These are phyloP conservation scores for Drosophila sproati DNA, from an alignment of 1,140 invertebrate genomes.

Conservation along the genomic window DNA sequence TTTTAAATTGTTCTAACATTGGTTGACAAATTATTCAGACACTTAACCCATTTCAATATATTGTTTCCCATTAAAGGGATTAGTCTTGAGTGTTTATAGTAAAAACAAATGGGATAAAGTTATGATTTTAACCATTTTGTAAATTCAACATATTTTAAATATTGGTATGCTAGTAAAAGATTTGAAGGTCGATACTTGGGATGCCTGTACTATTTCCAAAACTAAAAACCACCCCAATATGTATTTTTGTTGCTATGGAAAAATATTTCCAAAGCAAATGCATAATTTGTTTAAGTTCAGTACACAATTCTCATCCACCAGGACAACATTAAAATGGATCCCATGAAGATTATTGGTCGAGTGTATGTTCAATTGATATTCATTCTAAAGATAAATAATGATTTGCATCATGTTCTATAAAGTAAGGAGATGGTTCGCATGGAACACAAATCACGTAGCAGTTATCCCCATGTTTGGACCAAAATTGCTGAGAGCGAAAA, in stretches of 20 bases:
- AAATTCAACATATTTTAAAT: no score
- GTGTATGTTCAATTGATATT: constrained; percentile 47
- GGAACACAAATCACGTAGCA: constrained; percentile 69
- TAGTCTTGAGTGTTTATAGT: no score
- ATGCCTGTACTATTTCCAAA: constrained; percentile 13
- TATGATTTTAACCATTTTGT: no score
- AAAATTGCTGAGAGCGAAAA: constrained; percentile 48
- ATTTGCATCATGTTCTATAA: background rate
- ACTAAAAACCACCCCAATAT: background rate
- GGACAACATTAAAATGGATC: constrained; percentile 51
- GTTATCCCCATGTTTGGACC: constrained; percentile 68
- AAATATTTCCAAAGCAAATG: background rate
- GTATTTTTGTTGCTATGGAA: constrained; percentile 12
- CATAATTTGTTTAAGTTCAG: background rate
- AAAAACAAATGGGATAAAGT: no score
- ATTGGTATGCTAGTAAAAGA: no score
- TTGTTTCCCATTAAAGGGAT: no score
- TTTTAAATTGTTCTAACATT: no score
- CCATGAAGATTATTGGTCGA: constrained; percentile 65
- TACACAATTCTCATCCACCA: background rate
- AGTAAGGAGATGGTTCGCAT: constrained; percentile 74
- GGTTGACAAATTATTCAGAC: no score
- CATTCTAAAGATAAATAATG: background rate
- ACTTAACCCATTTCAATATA: no score
- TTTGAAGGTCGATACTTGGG: background rate